Evolutionary conservation across 2,888 invertebrate species (phyloP).

Genomic region (Hydropsyche betteni): DNA sequence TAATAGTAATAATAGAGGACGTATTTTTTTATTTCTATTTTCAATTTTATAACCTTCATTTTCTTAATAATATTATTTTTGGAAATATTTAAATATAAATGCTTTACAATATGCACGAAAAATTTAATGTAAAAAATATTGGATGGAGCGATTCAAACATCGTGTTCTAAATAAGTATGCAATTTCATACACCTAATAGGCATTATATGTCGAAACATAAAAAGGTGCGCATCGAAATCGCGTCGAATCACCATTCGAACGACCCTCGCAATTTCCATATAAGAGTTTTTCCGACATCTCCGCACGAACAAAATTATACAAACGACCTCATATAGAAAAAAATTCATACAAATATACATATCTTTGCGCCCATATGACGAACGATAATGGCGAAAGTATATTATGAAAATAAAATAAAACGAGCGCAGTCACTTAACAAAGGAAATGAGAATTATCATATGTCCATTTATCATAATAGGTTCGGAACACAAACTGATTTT

Average conservation of each 20-base stretch:
- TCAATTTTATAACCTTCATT: too few relatives aligned
- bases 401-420: background rate
- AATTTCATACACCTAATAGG: too few relatives aligned
- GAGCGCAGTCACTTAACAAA: background rate
- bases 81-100: too few relatives aligned
- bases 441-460: background rate
- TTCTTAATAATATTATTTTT: too few relatives aligned
- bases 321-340: background rate
- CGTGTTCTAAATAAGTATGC: too few relatives aligned
- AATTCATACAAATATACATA: background rate
- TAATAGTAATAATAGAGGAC: too few relatives aligned
- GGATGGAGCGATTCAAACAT: too few relatives aligned
- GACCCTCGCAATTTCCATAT: constrained; percentile 21
- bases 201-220: too few relatives aligned
- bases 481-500: background rate
- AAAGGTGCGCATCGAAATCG: constrained; percentile 3
- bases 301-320: constrained; percentile 9
- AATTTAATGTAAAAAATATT: too few relatives aligned
- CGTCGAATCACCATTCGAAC: constrained; percentile 19
- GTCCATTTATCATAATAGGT: constrained; percentile 2
- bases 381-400: background rate
- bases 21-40: too few relatives aligned
- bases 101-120: too few relatives aligned
- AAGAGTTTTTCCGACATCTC: background rate
- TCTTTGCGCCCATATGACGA: background rate